Conservation (phyloP, 2,797 vertebrate species). For the Rallus crepitans region DNA sequence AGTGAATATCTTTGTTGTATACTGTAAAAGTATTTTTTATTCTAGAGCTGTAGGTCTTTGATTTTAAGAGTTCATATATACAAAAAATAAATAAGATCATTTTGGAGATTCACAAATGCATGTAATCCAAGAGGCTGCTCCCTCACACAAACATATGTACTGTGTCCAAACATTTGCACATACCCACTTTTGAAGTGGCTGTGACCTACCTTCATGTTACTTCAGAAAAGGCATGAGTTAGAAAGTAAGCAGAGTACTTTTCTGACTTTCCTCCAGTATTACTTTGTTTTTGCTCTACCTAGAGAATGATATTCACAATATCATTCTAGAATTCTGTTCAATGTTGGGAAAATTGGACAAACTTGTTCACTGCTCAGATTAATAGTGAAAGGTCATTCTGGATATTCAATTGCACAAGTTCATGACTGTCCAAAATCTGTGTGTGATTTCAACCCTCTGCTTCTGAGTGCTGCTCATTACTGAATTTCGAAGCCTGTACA, state of each 20-base stretch:
- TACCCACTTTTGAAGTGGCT: not conserved
- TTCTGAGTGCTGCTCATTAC: constrained; percentile 16
- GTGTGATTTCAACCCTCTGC: not conserved
- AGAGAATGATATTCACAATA: not conserved
- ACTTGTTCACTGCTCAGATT: constrained; percentile 17
- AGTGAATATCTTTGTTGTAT: not conserved
- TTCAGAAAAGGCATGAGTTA: not conserved
- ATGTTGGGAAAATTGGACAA: not conserved
- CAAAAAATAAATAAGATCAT: not conserved
- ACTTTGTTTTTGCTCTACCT: not conserved
- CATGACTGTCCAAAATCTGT: not conserved
- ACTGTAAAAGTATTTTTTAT: not conserved
- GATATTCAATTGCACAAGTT: constrained; percentile 26
- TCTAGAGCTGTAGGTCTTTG: not conserved
- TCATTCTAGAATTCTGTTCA: not conserved
- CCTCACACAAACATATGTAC: not conserved
- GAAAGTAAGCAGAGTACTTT: not conserved
- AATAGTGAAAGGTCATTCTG: constrained; percentile 32
- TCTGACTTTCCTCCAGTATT: not conserved
- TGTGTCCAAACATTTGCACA: not conserved
- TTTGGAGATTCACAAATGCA: not conserved
- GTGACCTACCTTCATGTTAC: not conserved
- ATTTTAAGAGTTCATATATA: not conserved
- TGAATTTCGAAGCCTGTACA: constrained; percentile 49
- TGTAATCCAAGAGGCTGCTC: not conserved